Evolutionary conservation across 2,113 vertebrate genomes (phyloP), one percentile per base, ranked within the genome.

Genomic region (Daubentonia madagascariensis): DNA sequence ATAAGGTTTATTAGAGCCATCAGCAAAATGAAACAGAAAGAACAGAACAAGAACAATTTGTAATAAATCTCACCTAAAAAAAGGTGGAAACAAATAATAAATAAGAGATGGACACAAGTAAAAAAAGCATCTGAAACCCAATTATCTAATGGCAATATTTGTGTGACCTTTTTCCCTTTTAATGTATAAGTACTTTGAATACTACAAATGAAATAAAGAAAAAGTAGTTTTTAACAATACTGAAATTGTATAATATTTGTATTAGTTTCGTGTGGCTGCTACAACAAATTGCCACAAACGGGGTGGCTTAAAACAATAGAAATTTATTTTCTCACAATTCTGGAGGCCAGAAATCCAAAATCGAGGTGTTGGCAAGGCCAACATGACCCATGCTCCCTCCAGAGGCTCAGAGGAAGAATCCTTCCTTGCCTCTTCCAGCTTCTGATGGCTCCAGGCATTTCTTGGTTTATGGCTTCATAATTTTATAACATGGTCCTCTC

Each of bases 1-100:
- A 76, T 68, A 84, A 93, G 48, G 50, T 59, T 95, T 96, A 95
- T 93, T 96, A 93, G 40, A 88, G 45, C 72, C 72, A 72, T 94
- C 52, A 86, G 68, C 79, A 96, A 98, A 96, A 90, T 91, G 80
- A 68, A 93, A 92, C 67, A 76, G 76, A 85, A 95, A 94, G 79
- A 93, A 95, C 76, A 96, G 93, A 94, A 93, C 22, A 83, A 83
- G 85, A 91, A 93, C 86, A 93, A 92, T 30, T 91, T 78, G 43
- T 80, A 96, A 95, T 84, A 95, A 97, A 95, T 88, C 57, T 61
- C 43, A 86, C 70, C 68, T 84, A 75, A n/a, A 75, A 89, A 76
- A 95, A 73, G 48, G n/a, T 96, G 1, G 43, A 30, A 79, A 90
- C 67, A 84, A 91, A 97, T 70, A 75, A 40, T 67, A 91, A 96